Base-by-base conservation (phyloP, 64 coral and sea anemone species). In the Actinia tenebrosa region DNA sequence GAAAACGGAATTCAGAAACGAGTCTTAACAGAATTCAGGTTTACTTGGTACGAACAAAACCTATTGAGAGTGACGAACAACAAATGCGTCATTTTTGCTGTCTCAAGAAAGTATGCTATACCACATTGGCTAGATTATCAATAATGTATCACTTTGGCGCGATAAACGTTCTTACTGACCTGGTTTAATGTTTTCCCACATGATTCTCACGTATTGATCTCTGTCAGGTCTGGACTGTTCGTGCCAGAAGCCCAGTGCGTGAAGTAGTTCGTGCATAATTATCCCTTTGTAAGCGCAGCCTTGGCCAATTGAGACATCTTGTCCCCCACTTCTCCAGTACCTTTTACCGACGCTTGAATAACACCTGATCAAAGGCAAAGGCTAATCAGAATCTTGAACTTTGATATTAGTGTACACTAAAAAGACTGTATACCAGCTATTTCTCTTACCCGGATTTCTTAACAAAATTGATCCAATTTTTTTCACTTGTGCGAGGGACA, bases 401-500 rank as follows among this genome's bases (percentile, higher is more conserved):
- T 37, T 37, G 30, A 37, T 37, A 37, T 37, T 37, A 37, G 30
- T 37, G 30, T 37, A 37, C 30, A 37, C 30, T 37, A 37, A 37
- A 37, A 37, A 37, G 30, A 37, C 30, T 37, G 30, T 37, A 37
- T 37, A 37, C 30, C 30, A 37, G 4, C 63, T n/a, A 23, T 5
- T n/a, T 66, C 59, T n/a, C 63, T 75, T 78, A 94, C 92, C 92
- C 92, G 3, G 17, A 0, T 68, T 89, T 60, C 19, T 89, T 87
- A 25, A 84, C 53, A 61, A 94, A 89, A 0, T 45, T 83, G 17
- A 94, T 61, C 92, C 92, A 94, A 47, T 86, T 45, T 10, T 58
- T 44, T 64, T 94, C 92, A 46, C 64, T 87, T 50, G 62, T 64
- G 18, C 79, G 83, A 11, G 61, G 60, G 58, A 82, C 81, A 78